Base-by-base conservation (phyloP, 2,797 vertebrate species). In the Martes flavigula region DNA sequence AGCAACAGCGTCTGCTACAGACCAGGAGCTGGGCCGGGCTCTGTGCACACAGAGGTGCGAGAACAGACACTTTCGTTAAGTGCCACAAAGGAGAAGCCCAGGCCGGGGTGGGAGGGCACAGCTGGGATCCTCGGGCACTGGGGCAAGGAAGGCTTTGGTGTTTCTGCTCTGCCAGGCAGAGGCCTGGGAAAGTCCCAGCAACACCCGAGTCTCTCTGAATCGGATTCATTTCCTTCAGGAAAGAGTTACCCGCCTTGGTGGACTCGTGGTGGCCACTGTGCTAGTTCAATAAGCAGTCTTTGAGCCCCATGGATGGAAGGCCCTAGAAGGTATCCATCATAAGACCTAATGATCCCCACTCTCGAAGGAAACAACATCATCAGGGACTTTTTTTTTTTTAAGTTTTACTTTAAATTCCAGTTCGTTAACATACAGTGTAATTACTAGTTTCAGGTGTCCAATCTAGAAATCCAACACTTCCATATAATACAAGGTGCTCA, bases 41-140 rank as follows among this genome's bases (percentile, higher is more conserved):
- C 78, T 40, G 66, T 20, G 13, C 46, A 68, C 11, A 35, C 1
- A 8, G 51, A 66, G 13, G 14, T 48, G 6, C 58, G 0, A 75
- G 40, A 46, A 58, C 0, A 75, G 40, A 46, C 21, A 0, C 7
- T 30, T 30, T 72, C 10, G 8, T 35, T 51, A 56, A 40, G 68
- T n/a, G 48, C 10, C 43, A 7, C 13, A 25, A 12, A 90, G 40
- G 17, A 56, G 30, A 62, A 83, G n/a, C 21, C 18, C 32, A 43
- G 92, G 68, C 7, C 25, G 25, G 5, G 9, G 3, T 13, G 35
- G 48, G 43, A 25, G 0, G 4, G 40, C 20, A 0, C 5, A 27
- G 0, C 23, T 38, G 1, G 1, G 25, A 38, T 21, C 43, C 27
- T 1, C 1, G 7, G 12, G 43, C 12, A 25, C 20, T 13, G 23